Evolutionary conservation across 2,113 vertebrate genomes (phyloP).

Genomic region (Struthio camelus): DNA sequence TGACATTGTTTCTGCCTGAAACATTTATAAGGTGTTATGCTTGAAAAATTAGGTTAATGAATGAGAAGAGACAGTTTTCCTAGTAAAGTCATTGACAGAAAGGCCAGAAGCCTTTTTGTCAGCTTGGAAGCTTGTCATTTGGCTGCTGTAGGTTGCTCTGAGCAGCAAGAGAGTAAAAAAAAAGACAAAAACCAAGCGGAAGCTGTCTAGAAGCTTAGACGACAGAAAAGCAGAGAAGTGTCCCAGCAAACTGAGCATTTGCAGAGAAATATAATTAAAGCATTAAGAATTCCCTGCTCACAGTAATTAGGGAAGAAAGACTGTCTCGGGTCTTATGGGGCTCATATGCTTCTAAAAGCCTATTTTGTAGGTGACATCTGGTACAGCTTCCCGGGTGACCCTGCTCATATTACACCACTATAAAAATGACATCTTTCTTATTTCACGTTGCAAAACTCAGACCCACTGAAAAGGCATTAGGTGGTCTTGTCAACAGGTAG

Average conservation of each 20-base stretch:
- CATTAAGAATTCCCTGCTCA: neutral
- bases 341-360: neutral
- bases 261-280: neutral
- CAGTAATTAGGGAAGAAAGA: neutral
- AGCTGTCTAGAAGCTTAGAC: neutral
- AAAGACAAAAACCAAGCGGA: neutral
- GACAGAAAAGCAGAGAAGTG: neutral
- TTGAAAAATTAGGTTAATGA: conserved; percentile 26
- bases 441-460: neutral
- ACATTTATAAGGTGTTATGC: neutral
- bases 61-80: conserved; percentile 1
- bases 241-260: neutral
- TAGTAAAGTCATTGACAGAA: conserved; percentile 23
- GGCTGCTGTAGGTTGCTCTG: neutral
- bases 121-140: neutral
- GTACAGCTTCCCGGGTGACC: neutral
- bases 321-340: neutral
- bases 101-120: neutral
- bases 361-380: neutral
- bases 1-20: conserved; percentile 1
- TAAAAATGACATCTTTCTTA: neutral
- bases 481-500: neutral
- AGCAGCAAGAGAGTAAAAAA: neutral
- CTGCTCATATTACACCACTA: neutral
- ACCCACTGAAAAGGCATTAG: neutral